Conservation (phyloP, 2,797 vertebrate species). For the Momotus momota region DNA sequence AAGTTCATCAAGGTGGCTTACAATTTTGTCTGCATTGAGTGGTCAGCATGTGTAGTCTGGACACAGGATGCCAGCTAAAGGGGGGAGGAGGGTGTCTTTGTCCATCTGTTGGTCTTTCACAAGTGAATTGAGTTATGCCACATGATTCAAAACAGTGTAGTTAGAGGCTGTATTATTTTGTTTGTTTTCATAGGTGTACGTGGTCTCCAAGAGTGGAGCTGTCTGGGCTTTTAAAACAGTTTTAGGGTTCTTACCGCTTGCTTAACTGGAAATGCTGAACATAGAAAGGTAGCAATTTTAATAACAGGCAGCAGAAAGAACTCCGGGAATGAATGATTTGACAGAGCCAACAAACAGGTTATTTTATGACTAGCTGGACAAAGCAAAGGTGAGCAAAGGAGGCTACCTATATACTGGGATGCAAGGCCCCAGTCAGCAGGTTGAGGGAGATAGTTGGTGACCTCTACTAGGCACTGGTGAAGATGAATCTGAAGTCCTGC, state of each 20-base stretch:
- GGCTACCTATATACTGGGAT: not conserved
- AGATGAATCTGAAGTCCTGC: not conserved
- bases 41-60: not conserved
- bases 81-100: constrained; percentile 35
- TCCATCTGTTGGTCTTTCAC: constrained; percentile 60
- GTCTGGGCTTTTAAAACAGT: not conserved
- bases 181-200: rapidly evolving
- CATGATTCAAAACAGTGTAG: not conserved
- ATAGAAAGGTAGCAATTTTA: not conserved
- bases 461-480: not conserved
- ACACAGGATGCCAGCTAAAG: not conserved
- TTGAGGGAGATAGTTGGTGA: not conserved
- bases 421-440: not conserved
- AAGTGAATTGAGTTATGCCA: not conserved
- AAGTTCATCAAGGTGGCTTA: constrained; percentile 68
- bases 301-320: not conserved
- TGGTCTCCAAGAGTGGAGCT: not conserved
- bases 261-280: not conserved
- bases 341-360: rapidly evolving
- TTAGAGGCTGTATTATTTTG: not conserved
- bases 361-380: not conserved
- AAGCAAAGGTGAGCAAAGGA: not conserved
- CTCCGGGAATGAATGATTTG: not conserved
- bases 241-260: not conserved
- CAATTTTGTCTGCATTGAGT: not conserved